Evolutionary conservation across 2,113 vertebrate species (phyloP).

Genomic region (Cairina moschata): DNA sequence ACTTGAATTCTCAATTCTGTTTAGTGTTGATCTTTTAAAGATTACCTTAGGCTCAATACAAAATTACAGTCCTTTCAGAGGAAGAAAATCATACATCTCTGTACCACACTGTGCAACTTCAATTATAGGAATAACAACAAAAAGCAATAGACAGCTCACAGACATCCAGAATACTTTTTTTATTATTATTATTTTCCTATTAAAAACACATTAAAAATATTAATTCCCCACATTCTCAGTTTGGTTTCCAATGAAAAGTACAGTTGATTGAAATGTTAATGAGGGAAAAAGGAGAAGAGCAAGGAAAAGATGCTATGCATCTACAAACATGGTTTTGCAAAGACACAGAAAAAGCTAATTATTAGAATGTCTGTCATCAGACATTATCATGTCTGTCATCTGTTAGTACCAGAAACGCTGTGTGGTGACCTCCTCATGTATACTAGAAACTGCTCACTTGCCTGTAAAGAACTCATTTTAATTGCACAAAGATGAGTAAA

Average conservation of each 20-base stretch:
- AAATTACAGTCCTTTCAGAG: background rate
- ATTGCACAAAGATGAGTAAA: constrained; percentile 10
- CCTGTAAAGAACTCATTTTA: background rate
- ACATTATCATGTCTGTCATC: constrained; percentile 7
- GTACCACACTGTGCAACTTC: background rate
- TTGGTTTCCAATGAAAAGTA: constrained; percentile 13
- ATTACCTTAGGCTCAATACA: background rate
- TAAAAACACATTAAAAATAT: constrained; percentile 20
- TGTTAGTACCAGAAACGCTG: background rate
- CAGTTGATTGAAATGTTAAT: constrained; percentile 54
- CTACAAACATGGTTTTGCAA: background rate
- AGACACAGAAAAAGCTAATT: constrained; percentile 14
- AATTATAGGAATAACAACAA: constrained; percentile 9
- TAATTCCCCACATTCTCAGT: background rate
- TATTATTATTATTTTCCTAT: no score
- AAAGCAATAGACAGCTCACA: constrained; percentile 6
- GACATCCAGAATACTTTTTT: background rate
- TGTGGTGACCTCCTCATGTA: constrained; percentile 11
- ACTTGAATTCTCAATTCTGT: background rate
- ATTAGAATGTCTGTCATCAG: constrained; percentile 30
- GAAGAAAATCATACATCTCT: background rate
- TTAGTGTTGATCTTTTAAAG: background rate
- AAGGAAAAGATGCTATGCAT: background rate
- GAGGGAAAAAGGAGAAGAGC: background rate
- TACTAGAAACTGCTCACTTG: background rate